Conservation (phyloP, 2,888 invertebrate species). For the Unio delphinus region DNA sequence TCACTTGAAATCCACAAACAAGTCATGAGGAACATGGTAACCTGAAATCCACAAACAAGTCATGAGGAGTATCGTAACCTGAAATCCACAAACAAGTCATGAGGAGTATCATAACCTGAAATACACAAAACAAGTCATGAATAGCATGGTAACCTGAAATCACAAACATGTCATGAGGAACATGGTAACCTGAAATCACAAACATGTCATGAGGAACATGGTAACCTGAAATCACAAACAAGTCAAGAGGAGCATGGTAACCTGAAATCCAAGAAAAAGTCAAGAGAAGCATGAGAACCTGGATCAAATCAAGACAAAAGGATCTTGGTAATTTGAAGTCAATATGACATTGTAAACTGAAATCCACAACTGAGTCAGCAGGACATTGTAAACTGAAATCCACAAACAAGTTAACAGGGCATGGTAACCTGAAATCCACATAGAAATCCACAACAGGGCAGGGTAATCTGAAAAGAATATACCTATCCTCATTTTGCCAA, state of each 20-base stretch:
- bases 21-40: too few species aligned
- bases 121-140: constrained; percentile 83
- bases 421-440: constrained; percentile 21
- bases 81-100: too few species aligned
- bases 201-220: neutral
- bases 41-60: too few species aligned
- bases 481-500: too few species aligned
- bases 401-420: neutral
- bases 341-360: too few species aligned
- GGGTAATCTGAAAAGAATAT: too few species aligned
- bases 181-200: constrained; percentile 79
- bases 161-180: constrained; percentile 88
- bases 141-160: constrained; percentile 89
- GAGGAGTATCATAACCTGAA: too few species aligned
- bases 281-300: constrained; percentile 21
- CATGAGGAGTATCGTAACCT: too few species aligned
- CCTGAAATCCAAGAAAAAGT: constrained; percentile 36
- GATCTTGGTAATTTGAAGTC: too few species aligned
- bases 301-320: neutral
- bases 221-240: constrained; percentile 20
- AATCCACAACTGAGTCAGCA: too few species aligned
- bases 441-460: too few species aligned
- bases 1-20: constrained; percentile 21
- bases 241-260: constrained; percentile 84
- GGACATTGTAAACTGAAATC: neutral